A percentile compares a stretch with the other conserved stretches of the same genome.
Conservation (phyloP, 2,888 invertebrate species). For the Lobophora halterata region DNA sequence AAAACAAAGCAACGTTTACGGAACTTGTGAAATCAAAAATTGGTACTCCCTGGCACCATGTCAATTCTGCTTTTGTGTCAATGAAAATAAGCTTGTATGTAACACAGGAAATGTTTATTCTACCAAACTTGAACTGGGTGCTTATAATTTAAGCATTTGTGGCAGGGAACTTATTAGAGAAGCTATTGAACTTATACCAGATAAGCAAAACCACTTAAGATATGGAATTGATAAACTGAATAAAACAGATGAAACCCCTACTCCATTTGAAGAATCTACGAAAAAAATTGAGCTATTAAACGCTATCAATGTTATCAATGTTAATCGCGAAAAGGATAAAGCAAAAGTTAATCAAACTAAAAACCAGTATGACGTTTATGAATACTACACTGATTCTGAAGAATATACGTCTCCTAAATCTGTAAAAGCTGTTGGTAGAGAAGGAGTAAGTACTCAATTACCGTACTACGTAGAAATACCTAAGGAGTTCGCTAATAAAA, state of each 20-base stretch:
- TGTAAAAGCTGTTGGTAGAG: constrained; percentile 3
- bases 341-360: background rate
- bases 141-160: constrained; percentile 50
- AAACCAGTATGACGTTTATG: constrained; percentile 13
- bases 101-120: constrained; percentile 40
- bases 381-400: constrained; percentile 27
- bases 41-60: constrained; percentile 64
- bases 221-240: constrained; percentile 11
- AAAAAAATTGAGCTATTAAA: constrained; percentile 1
- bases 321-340: constrained; percentile 11
- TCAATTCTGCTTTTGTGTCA: constrained; percentile 59
- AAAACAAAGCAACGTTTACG: constrained; percentile 35
- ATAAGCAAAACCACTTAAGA: constrained; percentile 26
- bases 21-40: constrained; percentile 45
- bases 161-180: constrained; percentile 46
- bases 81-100: constrained; percentile 55
- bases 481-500: constrained; percentile 15
- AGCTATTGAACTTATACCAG: constrained; percentile 41
- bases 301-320: constrained; percentile 1
- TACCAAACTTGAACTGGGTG: constrained; percentile 41
- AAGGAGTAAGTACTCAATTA: constrained; percentile 23
- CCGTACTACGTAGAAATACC: constrained; percentile 27
- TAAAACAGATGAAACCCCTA: background rate
- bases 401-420: constrained; percentile 10
- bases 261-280: background rate